Base-by-base conservation (phyloP, 2,113 vertebrate species). In the Corvus cornix region DNA sequence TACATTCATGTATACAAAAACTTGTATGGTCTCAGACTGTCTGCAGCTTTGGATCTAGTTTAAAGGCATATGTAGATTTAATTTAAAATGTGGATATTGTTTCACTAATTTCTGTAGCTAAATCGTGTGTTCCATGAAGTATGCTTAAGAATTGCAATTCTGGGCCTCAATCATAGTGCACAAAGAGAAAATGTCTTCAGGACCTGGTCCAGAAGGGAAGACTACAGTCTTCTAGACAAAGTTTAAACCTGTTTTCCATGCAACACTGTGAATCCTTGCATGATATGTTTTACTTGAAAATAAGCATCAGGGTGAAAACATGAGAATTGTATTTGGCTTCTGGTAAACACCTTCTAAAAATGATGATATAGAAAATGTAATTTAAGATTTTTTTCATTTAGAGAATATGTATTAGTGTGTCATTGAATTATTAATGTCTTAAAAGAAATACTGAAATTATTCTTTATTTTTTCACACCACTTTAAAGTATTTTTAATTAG, bases 401-500 rank as follows among this genome's bases (percentile, higher is more conserved):
- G 16, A 41, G 33, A 70, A 48, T 44, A 69, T 48, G 7, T 83
- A 30, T 60, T 59, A 58, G n/a, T 74, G 4, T 91, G 53, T 76
- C 46, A n/a, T 15, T 72, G 12, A 66, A 70, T 89, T 96, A 72
- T 14, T 56, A 91, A 33, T 53, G 56, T 87, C 53, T 62, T 75
- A 48, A 87, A 76, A 94, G 51, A 72, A 69, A 46, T 88, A 55
- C 43, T 88, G 63, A 93, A 96, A 64, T 67, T 93, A 10, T 33
- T 56, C 2, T 85, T 81, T 35, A 30, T 92, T 64, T 91, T 91
- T 90, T 81, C 76, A 90, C 89, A 84, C 12, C 76, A 86, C 73
- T 92, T 87, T 6, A 78, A 90, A 95, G 52, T 75, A 89, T 78
- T 93, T 95, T 92, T 84, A 92, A 68, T 89, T 95, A 80, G 68